Evolutionary conservation across 1,140 invertebrate species (phyloP), one percentile per base, ranked within the genome.

Genomic region (Bradysia coprophila): DNA sequence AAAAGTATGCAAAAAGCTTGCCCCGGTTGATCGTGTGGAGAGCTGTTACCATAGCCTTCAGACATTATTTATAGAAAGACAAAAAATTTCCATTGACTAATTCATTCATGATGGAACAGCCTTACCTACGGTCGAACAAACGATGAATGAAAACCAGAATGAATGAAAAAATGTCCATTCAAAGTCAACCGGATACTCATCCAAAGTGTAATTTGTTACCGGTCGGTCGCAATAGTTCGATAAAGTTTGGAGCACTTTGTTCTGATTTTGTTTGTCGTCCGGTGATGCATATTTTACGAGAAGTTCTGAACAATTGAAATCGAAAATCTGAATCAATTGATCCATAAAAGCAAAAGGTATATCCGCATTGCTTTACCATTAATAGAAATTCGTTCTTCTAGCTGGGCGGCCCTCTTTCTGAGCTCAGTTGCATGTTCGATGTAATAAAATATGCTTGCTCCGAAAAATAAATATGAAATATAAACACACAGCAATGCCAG

Each of bases 141-240:
- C 86, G 1, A 89, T 95, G 48, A 91, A 82, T 18, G 90, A 81
- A 56, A 95, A 96, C 64, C 95, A 95, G 49, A 94, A 78, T 0
- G 88, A 81, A 59, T 93, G 88, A 52, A 91, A 92, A 60, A 87
- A 93, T 50, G 84, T 86, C 90, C 90, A 96, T 47, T 71, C 73
- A 19, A 62, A 64, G 0, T 67, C 59, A 1, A 62, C 62, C 8
- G 74, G 67, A 0, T 62, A 59, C 33, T 75, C 68, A 45, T 67
- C 66, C 0, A 66, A 69, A 10, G 67, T 72, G 33, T 70, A 63
- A 48, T 72, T 72, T 46, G 67, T 68, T 44, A 83, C 69, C 0
- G 74, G 69, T 47, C 76, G 78, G 4, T 72, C 77, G 50, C 80
- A 83, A 49, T 82, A 85, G 6, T 66, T 59, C 0, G 71, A 67